A percentile compares a stretch with the other conserved stretches of the same genome.
These are phyloP conservation scores for Drosophila meridionalis DNA, from an alignment of 2,888 invertebrate species.

Conservation along the genomic window DNA sequence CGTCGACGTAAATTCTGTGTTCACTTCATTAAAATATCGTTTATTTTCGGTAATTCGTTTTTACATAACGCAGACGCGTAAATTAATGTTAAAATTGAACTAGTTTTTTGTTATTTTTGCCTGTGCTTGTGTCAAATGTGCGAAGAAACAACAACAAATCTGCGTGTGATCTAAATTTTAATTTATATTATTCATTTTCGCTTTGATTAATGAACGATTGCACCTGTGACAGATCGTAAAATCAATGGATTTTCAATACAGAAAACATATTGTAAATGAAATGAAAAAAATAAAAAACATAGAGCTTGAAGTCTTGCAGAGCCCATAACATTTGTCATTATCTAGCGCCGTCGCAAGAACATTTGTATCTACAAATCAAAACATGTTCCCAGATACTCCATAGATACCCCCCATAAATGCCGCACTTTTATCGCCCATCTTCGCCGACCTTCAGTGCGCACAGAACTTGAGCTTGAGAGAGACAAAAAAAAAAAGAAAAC, in stretches of 20 bases:
- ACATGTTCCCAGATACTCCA: not conserved
- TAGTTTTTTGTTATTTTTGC: conserved; percentile 22
- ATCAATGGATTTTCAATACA: not conserved
- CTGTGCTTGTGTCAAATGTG: conserved; percentile 53
- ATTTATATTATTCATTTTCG: conserved; percentile 28
- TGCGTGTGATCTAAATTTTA: conserved; percentile 34
- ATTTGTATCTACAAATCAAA: conserved; percentile 31
- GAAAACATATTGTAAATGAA: not conserved
- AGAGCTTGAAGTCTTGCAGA: not conserved
- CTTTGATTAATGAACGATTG: conserved; percentile 48
- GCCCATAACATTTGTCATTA: conserved; percentile 15
- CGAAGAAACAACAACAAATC: conserved; percentile 35
- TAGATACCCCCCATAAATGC: not conserved
- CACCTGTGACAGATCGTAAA: not conserved
- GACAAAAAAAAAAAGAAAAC: not conserved
- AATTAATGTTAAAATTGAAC: conserved; percentile 47
- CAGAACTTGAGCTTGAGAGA: not conserved
- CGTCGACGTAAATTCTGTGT: conserved; percentile 34
- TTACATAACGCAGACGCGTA: conserved; percentile 69
- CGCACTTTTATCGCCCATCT: conserved; percentile 15
- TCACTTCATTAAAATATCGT: conserved; percentile 57
- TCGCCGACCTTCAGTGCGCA: conserved; percentile 39
- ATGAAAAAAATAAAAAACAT: no score
- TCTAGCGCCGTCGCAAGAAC: conserved; percentile 16
- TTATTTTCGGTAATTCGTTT: conserved; percentile 64